Conservation (phyloP, 2,888 invertebrate genomes). For the Drosophila atripex region DNA sequence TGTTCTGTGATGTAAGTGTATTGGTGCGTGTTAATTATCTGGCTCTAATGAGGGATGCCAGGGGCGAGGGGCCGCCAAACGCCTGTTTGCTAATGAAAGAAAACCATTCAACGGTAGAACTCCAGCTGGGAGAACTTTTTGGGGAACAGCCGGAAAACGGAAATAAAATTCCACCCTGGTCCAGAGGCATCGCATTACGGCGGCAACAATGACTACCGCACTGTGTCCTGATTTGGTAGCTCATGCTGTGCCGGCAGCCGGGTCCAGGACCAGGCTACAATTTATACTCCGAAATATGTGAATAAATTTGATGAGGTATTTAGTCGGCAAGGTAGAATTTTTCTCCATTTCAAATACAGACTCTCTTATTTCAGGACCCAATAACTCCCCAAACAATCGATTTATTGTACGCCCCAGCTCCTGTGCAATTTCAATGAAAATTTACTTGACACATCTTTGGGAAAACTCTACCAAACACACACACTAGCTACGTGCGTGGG, state of each 20-base stretch:
- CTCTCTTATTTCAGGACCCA: constrained; percentile 30
- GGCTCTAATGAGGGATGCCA: constrained; percentile 57
- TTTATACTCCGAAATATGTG: not conserved
- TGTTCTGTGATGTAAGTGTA: constrained; percentile 14
- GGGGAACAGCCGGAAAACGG: constrained; percentile 9
- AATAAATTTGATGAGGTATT: not conserved
- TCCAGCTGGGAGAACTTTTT: constrained; percentile 50
- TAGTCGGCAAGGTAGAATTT: not conserved
- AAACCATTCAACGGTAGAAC: constrained; percentile 56
- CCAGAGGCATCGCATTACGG: constrained; percentile 38
- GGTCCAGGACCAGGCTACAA: constrained; percentile 32
- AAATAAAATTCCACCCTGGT: constrained; percentile 47
- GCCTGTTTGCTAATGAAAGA: constrained; percentile 66
- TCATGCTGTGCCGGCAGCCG: constrained; percentile 31
- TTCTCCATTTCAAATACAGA: constrained; percentile 1
- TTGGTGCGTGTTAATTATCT: constrained; percentile 66
- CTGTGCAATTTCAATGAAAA: constrained; percentile 64
- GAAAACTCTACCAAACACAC: constrained; percentile 14
- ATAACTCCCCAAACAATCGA: constrained; percentile 27
- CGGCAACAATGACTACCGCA: constrained; percentile 64
- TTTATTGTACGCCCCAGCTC: constrained; percentile 53
- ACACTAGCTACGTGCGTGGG: constrained; percentile 63
- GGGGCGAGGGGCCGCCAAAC: constrained; percentile 22
- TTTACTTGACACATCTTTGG: constrained; percentile 54
- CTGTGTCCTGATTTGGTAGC: constrained; percentile 71